A percentile compares a stretch with the other conserved stretches of the same genome.
These are phyloP conservation scores for Branchellion lobata DNA, from an alignment of 2,888 invertebrate genomes.

Conservation along the genomic window DNA sequence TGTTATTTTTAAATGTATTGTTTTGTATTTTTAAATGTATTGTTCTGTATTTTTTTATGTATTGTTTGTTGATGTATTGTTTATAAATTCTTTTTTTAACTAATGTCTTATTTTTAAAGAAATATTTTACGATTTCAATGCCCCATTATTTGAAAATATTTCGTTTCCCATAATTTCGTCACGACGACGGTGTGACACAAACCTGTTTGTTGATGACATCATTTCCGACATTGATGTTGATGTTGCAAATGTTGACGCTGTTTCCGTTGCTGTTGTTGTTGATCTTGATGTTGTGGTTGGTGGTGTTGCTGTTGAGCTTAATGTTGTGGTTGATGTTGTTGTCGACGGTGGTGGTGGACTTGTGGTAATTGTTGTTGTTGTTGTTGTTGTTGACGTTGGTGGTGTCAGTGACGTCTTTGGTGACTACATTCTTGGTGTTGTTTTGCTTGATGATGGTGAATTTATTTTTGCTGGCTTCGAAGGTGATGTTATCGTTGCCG, in stretches of 20 bases:
- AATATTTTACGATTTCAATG: no score
- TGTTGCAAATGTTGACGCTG: constrained; percentile 22
- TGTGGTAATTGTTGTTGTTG: background rate
- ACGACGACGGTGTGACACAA: no score
- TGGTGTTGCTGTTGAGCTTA: background rate
- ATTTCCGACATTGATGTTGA: background rate
- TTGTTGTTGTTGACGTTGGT: background rate
- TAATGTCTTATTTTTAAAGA: no score
- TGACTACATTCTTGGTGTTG: no score
- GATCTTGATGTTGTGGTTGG: background rate
- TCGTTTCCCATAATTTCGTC: no score
- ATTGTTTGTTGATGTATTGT: no score
- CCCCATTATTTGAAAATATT: no score
- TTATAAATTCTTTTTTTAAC: no score
- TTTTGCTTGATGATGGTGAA: background rate
- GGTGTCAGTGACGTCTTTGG: no score
- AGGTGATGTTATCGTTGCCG: background rate
- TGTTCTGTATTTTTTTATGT: no score
- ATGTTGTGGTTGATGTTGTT: background rate
- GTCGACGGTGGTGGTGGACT: background rate
- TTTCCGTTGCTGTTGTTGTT: background rate
- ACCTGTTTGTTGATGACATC: background rate
- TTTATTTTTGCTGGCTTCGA: background rate
- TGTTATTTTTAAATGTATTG: no score
- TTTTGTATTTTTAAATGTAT: no score